phyloP scores from a whole-genome alignment of 1,140 invertebrate genomes.

The Habropoda laboriosa region DNA sequence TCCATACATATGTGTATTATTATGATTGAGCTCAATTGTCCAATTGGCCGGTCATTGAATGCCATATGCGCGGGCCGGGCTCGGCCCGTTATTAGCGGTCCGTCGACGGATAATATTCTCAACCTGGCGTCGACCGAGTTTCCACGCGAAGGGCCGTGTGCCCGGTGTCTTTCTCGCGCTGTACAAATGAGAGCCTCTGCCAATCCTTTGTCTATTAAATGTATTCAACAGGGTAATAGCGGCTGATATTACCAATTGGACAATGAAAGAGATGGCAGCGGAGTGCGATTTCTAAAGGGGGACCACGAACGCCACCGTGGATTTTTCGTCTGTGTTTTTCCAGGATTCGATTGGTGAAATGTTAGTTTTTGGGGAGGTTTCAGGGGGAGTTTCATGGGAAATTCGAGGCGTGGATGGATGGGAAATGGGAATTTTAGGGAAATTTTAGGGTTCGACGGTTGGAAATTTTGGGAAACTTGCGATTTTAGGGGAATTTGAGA shows the following conservation, averaged over 20 bases:
- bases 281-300: conserved; percentile 66
- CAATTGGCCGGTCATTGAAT: conserved; percentile 81
- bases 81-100: conserved; percentile 66
- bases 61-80: conserved; percentile 59
- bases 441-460: no score
- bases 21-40: conserved; percentile 82
- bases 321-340: conserved; percentile 57
- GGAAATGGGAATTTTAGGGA: no score
- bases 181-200: conserved; percentile 72
- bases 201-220: conserved; percentile 78
- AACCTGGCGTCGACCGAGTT: conserved; percentile 37
- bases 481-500: no score
- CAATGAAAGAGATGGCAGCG: conserved; percentile 73
- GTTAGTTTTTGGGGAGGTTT: no score
- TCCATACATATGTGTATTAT: conserved; percentile 69
- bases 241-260: conserved; percentile 77
- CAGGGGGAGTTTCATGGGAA: no score
- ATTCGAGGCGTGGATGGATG: no score
- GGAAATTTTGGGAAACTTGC: no score
- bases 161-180: not conserved
- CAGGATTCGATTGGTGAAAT: no score
- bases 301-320: conserved; percentile 17
- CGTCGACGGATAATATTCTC: conserved; percentile 55
- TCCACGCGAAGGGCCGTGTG: conserved; percentile 3
- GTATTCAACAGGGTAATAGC: conserved; percentile 77